Conservation (phyloP, 2,797 vertebrate genomes). For the Halcyon badia region DNA sequence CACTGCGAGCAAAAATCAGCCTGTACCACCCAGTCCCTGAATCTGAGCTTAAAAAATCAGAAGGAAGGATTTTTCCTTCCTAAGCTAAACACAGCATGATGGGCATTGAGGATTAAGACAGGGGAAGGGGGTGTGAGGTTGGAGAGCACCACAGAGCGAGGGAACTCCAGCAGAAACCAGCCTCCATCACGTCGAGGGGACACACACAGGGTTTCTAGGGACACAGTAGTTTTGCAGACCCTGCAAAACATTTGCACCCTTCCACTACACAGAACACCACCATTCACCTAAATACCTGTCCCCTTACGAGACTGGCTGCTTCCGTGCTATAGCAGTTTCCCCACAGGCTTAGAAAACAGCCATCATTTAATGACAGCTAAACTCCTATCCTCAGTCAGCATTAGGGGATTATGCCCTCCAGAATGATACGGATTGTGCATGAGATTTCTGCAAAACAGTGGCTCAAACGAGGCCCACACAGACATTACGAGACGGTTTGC, state of each 20-base stretch:
- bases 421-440: neutral
- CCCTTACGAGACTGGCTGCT: neutral
- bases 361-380: slow-evolving; percentile 51
- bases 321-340: neutral
- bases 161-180: neutral
- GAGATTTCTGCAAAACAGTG: slow-evolving; percentile 9
- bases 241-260: neutral
- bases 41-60: slow-evolving; percentile 6
- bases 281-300: neutral
- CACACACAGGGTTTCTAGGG: neutral
- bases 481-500: neutral
- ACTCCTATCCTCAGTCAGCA: neutral
- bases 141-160: neutral
- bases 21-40: neutral
- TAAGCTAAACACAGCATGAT: neutral
- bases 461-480: neutral
- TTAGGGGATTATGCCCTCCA: slow-evolving; percentile 36
- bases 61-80: neutral
- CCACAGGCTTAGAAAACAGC: slow-evolving; percentile 15
- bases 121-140: neutral
- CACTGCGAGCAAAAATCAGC: neutral
- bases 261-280: neutral
- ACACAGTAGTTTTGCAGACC: neutral
- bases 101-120: neutral
- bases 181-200: neutral